Conservation (phyloP, 2,888 invertebrate species). For the Yponomeuta malinellus region DNA sequence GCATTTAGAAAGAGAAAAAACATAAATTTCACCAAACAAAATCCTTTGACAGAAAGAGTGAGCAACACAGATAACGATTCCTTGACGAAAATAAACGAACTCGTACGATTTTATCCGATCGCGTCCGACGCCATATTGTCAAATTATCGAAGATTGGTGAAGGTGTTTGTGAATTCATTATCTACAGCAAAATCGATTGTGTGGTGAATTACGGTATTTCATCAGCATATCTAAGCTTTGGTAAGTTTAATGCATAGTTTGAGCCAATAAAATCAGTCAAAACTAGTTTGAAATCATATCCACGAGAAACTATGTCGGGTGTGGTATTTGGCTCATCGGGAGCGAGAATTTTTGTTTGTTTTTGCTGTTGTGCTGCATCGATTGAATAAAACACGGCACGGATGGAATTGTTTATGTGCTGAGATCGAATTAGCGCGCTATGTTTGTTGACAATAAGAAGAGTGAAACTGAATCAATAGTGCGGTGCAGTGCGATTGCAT, state of each 20-base stretch:
- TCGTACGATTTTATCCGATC: background rate
- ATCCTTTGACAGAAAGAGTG: constrained; percentile 22
- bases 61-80: constrained; percentile 28
- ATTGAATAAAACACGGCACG: constrained; percentile 33
- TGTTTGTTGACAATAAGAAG: constrained; percentile 18
- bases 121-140: constrained; percentile 60
- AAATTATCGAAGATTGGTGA: constrained; percentile 18
- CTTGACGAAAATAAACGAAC: constrained; percentile 28
- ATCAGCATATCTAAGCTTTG: constrained; percentile 1
- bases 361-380: constrained; percentile 21
- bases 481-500: constrained; percentile 23
- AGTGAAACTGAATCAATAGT: constrained; percentile 37
- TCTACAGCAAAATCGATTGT: background rate
- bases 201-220: background rate
- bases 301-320: constrained; percentile 46
- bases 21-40: constrained; percentile 14
- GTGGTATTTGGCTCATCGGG: constrained; percentile 63
- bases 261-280: background rate
- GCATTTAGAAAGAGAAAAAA: constrained; percentile 28
- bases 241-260: background rate
- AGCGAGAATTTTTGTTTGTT: constrained; percentile 19
- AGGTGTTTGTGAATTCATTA: constrained; percentile 6
- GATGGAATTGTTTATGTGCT: constrained; percentile 33
- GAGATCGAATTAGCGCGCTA: constrained; percentile 17
- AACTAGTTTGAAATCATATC: background rate